Conservation (phyloP, 2,888 invertebrate genomes). For the Plagodis pulveraria region DNA sequence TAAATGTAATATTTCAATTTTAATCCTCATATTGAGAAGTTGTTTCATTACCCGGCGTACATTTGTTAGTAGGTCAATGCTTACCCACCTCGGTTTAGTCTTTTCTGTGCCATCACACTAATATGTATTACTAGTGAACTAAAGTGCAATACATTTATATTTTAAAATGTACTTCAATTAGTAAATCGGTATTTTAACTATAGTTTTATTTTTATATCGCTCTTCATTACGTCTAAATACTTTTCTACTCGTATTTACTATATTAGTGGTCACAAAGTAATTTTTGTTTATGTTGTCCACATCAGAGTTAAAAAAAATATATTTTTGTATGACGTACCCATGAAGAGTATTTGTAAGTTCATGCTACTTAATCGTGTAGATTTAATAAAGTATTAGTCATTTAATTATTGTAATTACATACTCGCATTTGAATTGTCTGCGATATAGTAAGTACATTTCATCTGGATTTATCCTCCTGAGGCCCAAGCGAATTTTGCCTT, state of each 20-base stretch:
- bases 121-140: neutral
- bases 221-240: constrained; percentile 14
- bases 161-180: constrained; percentile 2
- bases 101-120: constrained; percentile 63
- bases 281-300: constrained; percentile 40
- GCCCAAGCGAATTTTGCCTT: no score
- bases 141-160: constrained; percentile 19
- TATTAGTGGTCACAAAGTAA: constrained; percentile 30
- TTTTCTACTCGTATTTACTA: constrained; percentile 4
- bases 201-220: constrained; percentile 26
- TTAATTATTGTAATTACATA: constrained; percentile 22
- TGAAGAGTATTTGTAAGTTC: constrained; percentile 26
- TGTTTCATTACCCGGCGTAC: no score
- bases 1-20: no score
- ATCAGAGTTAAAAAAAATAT: constrained; percentile 49
- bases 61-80: constrained; percentile 17
- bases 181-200: constrained; percentile 12
- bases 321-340: constrained; percentile 64
- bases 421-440: constrained; percentile 16
- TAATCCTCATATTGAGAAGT: no score
- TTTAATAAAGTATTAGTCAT: constrained; percentile 14
- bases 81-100: constrained; percentile 65
- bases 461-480: no score
- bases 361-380: constrained; percentile 17
- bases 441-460: constrained; percentile 11